A percentile compares a stretch with the other conserved stretches of the same genome.
These are phyloP conservation scores for Pheosia tremula DNA, from an alignment of 2,888 invertebrate species.

Conservation along the genomic window DNA sequence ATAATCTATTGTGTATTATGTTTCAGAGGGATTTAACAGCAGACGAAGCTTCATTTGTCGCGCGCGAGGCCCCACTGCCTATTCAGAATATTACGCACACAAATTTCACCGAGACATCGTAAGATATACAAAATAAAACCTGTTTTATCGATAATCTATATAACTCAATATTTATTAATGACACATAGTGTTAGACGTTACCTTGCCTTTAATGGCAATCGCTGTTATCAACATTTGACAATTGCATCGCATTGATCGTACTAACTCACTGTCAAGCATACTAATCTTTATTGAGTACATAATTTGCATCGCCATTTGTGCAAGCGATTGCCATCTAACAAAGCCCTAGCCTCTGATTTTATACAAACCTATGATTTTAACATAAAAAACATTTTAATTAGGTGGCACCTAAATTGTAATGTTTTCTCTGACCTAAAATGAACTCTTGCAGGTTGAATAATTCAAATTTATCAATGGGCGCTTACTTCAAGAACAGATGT, in stretches of 20 bases:
- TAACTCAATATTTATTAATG: too few relatives aligned
- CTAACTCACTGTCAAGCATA: too few relatives aligned
- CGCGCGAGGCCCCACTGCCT: slow-evolving; percentile 68
- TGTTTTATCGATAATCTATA: not conserved
- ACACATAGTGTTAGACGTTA: too few relatives aligned
- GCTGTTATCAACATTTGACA: too few relatives aligned
- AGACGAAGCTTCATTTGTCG: slow-evolving; percentile 67
- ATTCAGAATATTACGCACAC: slow-evolving; percentile 48
- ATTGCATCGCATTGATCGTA: too few relatives aligned
- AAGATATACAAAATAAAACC: slow-evolving; percentile 33
- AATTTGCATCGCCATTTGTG: too few relatives aligned
- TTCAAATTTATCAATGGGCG: slow-evolving; percentile 66
- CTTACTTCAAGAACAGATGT: slow-evolving; percentile 73
- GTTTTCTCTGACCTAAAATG: not conserved
- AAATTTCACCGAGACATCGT: slow-evolving; percentile 58
- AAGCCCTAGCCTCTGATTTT: too few relatives aligned
- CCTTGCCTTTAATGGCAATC: too few relatives aligned
- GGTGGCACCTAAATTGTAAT: not conserved
- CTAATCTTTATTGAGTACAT: too few relatives aligned
- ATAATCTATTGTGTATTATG: slow-evolving; percentile 9
- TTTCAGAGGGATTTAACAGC: slow-evolving; percentile 73
- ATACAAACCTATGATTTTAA: too few relatives aligned
- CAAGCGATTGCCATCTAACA: too few relatives aligned
- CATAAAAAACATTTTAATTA: too few relatives aligned
- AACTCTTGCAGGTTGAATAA: slow-evolving; percentile 54